Evolutionary conservation across 2,113 vertebrate genomes (phyloP), one percentile per base, ranked within the genome.

Genomic region (Otolemur garnettii): DNA sequence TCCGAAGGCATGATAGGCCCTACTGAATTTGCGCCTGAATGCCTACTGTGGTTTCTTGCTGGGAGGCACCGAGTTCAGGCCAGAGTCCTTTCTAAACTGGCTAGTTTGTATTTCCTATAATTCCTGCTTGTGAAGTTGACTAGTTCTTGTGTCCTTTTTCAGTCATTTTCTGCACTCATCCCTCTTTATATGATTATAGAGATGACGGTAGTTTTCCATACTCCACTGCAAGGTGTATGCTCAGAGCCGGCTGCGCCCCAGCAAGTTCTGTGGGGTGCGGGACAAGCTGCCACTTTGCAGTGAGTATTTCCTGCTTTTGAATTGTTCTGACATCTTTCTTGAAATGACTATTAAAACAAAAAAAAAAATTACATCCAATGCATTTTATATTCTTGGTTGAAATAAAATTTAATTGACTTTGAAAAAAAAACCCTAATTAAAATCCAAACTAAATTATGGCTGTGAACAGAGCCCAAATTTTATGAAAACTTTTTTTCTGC

Each of bases 301-400:
- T 97, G 74, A 97, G 96, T 95, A 95, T 97, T 97, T 98, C 97
- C 96, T 57, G 98, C 98, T 98, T 98, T 98, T 98, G 97, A 98
- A 96, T 98, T 99, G 97, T 98, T 97, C 98, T 97, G 97, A 98
- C 98, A 97, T 98, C 96, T 98, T 98, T 99, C 98, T 99, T 98
- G 96, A 99, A 99, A 99, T 98, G 99, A 99, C 99, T 99, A 99
- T 99, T 99, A 99, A 98, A 99, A 98, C 98, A 98, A 98, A 98
- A 98, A 98, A 98, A 98, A 98, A 98, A 99, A 97, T 99, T 99
- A 98, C 97, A 98, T 99, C 98, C 98, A 99, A 99, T 99, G 99
- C 99, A 99, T 99, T 99, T 99, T 99, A 98, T 99, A 99, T 99
- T 98, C 98, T 99, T 98, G 98, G 98, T 99, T 99, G 99, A 99